These are phyloP conservation scores for Sesia bembeciformis DNA, from an alignment of 2,888 invertebrate species.

Conservation along the genomic window DNA sequence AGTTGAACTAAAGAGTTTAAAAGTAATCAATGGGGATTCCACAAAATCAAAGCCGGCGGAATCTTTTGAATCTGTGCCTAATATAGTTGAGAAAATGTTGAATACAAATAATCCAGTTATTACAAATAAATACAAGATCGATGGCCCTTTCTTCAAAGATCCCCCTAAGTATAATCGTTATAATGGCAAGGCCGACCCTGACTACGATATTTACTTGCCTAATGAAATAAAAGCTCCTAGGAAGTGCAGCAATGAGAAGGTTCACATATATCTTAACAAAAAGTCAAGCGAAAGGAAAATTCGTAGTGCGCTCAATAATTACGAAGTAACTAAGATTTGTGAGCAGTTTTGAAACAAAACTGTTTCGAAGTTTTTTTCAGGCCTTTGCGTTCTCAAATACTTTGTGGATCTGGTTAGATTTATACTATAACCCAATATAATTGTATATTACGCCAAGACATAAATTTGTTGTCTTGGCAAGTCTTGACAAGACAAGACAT, in stretches of 20 bases:
- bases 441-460: no score
- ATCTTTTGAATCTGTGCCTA: slow-evolving; percentile 1
- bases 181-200: neutral
- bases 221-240: slow-evolving; percentile 34
- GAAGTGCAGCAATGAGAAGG: slow-evolving; percentile 42
- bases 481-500: no score
- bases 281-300: slow-evolving; percentile 29
- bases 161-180: neutral
- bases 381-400: neutral
- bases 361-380: no score
- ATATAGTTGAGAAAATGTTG: neutral
- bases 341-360: slow-evolving; percentile 11
- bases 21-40: slow-evolving; percentile 17
- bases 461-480: no score
- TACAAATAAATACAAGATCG: neutral
- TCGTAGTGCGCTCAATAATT: slow-evolving; percentile 17
- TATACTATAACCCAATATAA: no score
- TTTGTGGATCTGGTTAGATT: no score
- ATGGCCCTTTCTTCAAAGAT: neutral
- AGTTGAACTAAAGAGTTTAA: slow-evolving; percentile 52
- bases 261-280: slow-evolving; percentile 42
- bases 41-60: slow-evolving; percentile 3
- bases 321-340: slow-evolving; percentile 26
- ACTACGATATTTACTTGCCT: slow-evolving; percentile 37
- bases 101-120: neutral